These are phyloP conservation scores for Microctenopoma steveboyesi DNA, from an alignment of 2,797 vertebrate species.

Conservation along the genomic window DNA sequence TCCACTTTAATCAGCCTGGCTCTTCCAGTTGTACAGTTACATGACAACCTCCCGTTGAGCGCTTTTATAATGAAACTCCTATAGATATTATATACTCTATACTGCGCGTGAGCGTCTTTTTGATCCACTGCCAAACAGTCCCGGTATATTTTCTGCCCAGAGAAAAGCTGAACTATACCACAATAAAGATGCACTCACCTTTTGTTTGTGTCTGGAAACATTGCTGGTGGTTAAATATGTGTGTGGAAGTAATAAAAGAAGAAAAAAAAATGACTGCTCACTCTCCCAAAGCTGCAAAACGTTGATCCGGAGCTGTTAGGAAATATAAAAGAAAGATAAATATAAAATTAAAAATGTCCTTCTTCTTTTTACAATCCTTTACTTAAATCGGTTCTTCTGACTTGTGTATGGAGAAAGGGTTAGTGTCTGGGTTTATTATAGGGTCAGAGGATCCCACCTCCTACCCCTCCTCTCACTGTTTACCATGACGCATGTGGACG, in stretches of 20 bases:
- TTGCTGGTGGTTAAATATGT: constrained; percentile 26
- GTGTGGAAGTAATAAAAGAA: not conserved
- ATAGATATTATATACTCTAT: too few relatives aligned
- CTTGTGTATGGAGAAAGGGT: not conserved
- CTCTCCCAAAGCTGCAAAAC: constrained; percentile 14
- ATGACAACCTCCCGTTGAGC: too few relatives aligned
- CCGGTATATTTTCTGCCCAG: not conserved
- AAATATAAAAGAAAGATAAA: not conserved
- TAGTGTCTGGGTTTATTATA: constrained; percentile 42
- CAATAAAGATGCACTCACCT: constrained; percentile 68
- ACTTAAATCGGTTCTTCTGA: not conserved
- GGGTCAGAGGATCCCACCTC: not conserved
- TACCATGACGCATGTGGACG: constrained; percentile 43
- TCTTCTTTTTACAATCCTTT: not conserved
- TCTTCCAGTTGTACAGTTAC: not conserved
- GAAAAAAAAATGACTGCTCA: not conserved
- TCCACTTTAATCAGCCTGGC: not conserved
- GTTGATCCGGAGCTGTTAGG: not conserved
- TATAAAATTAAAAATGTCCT: not conserved
- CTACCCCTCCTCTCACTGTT: not conserved
- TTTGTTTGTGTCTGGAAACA: constrained; percentile 78
- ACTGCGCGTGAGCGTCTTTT: not conserved
- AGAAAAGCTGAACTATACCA: not conserved
- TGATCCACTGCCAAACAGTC: constrained; percentile 10
- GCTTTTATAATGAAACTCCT: too few relatives aligned